phyloP scores from a whole-genome alignment of 2,113 vertebrate genomes.

The Toxotes jaculatrix region DNA sequence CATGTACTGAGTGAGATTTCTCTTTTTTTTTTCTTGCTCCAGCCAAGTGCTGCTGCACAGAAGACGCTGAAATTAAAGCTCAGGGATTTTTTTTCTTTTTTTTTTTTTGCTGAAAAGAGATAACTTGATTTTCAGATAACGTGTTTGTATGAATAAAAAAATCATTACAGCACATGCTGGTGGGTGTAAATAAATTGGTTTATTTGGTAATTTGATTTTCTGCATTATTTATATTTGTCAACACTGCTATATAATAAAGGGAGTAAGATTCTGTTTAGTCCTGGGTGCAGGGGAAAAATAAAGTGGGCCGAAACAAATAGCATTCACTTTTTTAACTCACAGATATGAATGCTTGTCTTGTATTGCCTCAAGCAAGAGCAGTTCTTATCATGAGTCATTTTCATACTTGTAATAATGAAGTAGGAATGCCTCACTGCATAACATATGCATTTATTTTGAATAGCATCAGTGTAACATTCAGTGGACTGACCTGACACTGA shows the following conservation, averaged over 20 bases:
- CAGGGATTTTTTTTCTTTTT: not conserved
- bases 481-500: slow-evolving; percentile 16
- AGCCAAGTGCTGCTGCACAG: slow-evolving; percentile 14
- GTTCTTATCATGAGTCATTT: slow-evolving; percentile 69
- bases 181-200: slow-evolving; percentile 75
- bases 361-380: slow-evolving; percentile 57
- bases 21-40: not conserved
- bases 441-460: slow-evolving; percentile 46
- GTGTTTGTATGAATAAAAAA: slow-evolving; percentile 55
- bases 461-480: slow-evolving; percentile 9
- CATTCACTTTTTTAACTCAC: slow-evolving; percentile 50
- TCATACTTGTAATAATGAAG: slow-evolving; percentile 64
- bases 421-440: slow-evolving; percentile 30
- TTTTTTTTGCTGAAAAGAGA: slow-evolving; percentile 5
- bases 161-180: slow-evolving; percentile 52
- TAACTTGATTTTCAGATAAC: slow-evolving; percentile 55
- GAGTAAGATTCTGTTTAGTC: slow-evolving; percentile 19
- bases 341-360: slow-evolving; percentile 58
- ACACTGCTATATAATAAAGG: slow-evolving; percentile 40
- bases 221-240: slow-evolving; percentile 71
- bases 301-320: slow-evolving; percentile 59
- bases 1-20: slow-evolving; percentile 22
- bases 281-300: slow-evolving; percentile 52
- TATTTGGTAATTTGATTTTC: slow-evolving; percentile 61
- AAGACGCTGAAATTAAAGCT: slow-evolving; percentile 42